phyloP scores from a whole-genome alignment of 2,797 vertebrate species.

The Danio albolineatus region DNA sequence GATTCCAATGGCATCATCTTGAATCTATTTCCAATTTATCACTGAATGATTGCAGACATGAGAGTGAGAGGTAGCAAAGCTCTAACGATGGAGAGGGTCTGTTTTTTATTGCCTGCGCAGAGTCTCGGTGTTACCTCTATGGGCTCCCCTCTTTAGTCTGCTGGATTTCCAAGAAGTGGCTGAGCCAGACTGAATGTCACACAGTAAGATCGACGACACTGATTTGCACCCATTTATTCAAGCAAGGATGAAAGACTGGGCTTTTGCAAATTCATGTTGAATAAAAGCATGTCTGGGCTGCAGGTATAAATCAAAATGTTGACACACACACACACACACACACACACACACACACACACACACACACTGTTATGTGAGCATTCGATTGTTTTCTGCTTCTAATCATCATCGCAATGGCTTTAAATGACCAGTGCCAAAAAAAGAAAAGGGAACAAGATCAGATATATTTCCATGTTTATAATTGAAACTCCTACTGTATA shows the following conservation, averaged over 20 bases:
- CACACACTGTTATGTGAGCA: constrained; percentile 20
- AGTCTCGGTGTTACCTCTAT: constrained; percentile 46
- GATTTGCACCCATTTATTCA: constrained; percentile 66
- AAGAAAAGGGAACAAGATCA: constrained; percentile 14
- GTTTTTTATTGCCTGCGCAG: constrained; percentile 65
- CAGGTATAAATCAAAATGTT: constrained; percentile 67
- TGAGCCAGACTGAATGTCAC: constrained; percentile 61
- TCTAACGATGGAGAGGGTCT: constrained; percentile 58
- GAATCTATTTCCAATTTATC: constrained; percentile 23
- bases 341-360: constrained; percentile 37
- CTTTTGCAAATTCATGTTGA: constrained; percentile 63
- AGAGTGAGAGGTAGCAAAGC: constrained; percentile 56
- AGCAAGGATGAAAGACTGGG: constrained; percentile 60
- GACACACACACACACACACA: constrained; percentile 41
- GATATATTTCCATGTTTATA: constrained; percentile 37
- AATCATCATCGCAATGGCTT: constrained; percentile 53
- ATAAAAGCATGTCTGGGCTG: constrained; percentile 71
- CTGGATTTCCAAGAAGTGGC: constrained; percentile 62
- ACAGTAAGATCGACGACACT: constrained; percentile 62
- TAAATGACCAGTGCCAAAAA: constrained; percentile 34
- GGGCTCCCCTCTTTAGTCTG: constrained; percentile 50
- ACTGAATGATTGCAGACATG: constrained; percentile 33
- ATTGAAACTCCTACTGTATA: constrained; percentile 47
- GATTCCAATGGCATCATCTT: constrained; percentile 12
- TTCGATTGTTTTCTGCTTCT: constrained; percentile 54